A percentile compares a stretch with the other conserved stretches of the same genome.
These are phyloP conservation scores for Numenius phaeopus DNA, from an alignment of 2,797 vertebrate species.

Conservation along the genomic window DNA sequence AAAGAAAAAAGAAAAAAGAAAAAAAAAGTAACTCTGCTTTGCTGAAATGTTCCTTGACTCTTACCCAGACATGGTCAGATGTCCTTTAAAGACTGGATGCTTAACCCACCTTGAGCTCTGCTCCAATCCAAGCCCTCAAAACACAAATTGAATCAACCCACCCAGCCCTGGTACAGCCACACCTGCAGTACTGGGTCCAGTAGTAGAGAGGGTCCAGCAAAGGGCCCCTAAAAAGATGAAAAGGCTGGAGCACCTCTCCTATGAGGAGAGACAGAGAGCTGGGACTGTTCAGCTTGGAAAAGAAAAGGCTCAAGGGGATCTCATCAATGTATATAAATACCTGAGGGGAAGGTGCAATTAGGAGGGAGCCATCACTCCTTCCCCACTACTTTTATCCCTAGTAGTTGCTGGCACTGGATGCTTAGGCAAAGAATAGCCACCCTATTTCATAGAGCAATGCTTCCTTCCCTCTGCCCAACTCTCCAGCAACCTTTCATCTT, in stretches of 20 bases:
- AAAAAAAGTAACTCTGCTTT: neutral
- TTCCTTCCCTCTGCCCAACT: neutral
- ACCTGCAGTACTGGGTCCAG: neutral
- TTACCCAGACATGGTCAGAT: neutral
- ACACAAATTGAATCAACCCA: neutral
- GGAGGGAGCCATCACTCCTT: neutral
- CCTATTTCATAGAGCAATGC: neutral
- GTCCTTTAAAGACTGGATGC: neutral
- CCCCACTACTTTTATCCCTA: neutral
- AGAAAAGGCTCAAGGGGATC: neutral
- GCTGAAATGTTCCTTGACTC: neutral
- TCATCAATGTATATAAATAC: neutral
- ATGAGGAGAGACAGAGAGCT: neutral
- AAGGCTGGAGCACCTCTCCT: neutral
- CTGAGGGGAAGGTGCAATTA: neutral
- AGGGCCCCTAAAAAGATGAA: neutral
- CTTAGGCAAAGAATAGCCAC: neutral
- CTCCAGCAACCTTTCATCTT: neutral
- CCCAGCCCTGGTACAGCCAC: neutral
- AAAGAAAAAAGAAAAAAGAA: neutral
- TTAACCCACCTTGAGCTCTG: neutral
- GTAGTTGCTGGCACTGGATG: neutral
- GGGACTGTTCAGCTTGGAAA: neutral
- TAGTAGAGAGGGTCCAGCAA: neutral
- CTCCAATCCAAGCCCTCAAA: neutral